Evolutionary conservation across 2,888 invertebrate genomes (phyloP).

Genomic region (Brassicogethes aeneus): DNA sequence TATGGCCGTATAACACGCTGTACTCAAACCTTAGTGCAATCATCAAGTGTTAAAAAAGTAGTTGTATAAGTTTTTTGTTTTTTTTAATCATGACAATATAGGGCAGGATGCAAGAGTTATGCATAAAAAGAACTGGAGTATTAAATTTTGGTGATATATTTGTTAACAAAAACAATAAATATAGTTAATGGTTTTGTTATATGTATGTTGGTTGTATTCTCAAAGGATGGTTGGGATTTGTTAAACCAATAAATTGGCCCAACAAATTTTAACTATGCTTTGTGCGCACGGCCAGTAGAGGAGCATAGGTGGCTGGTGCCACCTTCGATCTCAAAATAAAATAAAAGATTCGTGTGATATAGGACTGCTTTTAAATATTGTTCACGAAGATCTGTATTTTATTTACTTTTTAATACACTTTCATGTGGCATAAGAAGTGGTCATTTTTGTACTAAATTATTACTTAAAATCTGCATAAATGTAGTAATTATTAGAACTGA

Average conservation of each 20-base stretch:
- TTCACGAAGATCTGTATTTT: constrained; percentile 41
- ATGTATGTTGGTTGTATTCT: constrained; percentile 18
- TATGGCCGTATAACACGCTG: constrained; percentile 8
- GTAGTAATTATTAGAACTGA: too few species aligned
- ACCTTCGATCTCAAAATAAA: constrained; percentile 40
- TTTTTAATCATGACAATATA: constrained; percentile 34
- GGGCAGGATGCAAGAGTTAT: constrained; percentile 22
- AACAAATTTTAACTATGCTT: too few species aligned
- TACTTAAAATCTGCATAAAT: too few species aligned
- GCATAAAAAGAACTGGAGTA: constrained; percentile 27
- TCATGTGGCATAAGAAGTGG: too few species aligned
- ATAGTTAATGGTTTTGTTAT: constrained; percentile 26
- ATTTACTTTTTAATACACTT: constrained; percentile 23
- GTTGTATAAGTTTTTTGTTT: neutral
- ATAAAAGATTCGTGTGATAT: constrained; percentile 33
- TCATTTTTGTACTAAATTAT: too few species aligned
- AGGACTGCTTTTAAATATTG: constrained; percentile 40
- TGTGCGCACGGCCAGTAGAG: too few species aligned
- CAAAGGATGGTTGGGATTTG: constrained; percentile 13
- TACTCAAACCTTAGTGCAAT: constrained; percentile 20
- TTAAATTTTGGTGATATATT: constrained; percentile 31
- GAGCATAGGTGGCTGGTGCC: constrained; percentile 9
- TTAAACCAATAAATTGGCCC: too few species aligned
- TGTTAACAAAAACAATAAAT: constrained; percentile 34
- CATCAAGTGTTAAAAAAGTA: constrained; percentile 2